Percentiles rank a stretch among this genome's conserved stretches.
These are phyloP conservation scores for Phalacrocorax aristotelis DNA, from an alignment of 2,113 vertebrate genomes.

Conservation along the genomic window DNA sequence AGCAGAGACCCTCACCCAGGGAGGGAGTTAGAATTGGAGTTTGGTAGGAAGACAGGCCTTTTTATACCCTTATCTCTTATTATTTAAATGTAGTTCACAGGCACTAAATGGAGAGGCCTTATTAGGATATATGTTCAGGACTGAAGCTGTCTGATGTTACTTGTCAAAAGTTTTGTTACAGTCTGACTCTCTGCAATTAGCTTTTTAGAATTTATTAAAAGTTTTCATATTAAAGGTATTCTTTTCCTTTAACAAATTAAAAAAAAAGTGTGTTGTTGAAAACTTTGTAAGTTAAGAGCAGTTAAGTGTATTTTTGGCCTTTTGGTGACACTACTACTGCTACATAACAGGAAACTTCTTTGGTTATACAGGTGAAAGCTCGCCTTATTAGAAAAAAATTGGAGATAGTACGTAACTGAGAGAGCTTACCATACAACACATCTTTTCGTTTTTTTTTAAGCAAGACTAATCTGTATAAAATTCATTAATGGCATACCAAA, in stretches of 20 bases:
- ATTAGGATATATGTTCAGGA: neutral
- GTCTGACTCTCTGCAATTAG: neutral
- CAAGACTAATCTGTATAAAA: neutral
- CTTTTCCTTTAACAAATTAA: neutral
- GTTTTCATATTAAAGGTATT: neutral
- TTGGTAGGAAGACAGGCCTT: neutral
- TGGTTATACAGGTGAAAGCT: neutral
- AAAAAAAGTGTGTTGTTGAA: neutral
- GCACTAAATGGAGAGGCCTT: neutral
- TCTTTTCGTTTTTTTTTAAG: neutral
- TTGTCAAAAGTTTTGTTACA: neutral
- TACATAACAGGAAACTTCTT: neutral
- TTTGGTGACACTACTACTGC: neutral
- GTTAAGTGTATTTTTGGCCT: neutral
- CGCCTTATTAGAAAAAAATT: neutral
- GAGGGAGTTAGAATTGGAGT: neutral
- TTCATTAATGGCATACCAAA: neutral
- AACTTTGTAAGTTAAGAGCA: neutral
- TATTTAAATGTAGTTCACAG: neutral
- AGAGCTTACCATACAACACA: neutral
- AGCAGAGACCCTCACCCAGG: too few species aligned
- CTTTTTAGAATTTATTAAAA: neutral
- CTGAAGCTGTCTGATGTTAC: neutral
- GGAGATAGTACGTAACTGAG: neutral
- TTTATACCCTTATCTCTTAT: neutral